Evolutionary conservation across 2,113 vertebrate species (phyloP).

Genomic region (Clarias magur): DNA sequence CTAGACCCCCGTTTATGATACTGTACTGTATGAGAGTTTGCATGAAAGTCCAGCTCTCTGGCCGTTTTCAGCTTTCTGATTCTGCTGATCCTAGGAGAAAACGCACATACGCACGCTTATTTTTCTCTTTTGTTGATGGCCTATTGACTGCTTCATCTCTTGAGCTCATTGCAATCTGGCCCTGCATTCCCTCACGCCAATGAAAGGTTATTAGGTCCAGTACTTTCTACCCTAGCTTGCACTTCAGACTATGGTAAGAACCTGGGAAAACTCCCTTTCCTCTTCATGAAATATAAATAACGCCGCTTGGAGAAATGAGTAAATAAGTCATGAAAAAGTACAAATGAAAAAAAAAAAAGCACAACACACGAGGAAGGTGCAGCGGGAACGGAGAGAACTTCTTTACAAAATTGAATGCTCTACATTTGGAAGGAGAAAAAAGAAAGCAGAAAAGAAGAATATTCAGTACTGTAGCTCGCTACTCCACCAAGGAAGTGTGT

Average conservation of each 20-base stretch:
- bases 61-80: not conserved
- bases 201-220: conserved; percentile 49
- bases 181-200: conserved; percentile 17
- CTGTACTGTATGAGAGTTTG: not conserved
- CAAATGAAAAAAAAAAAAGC: conserved; percentile 54
- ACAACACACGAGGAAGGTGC: conserved; percentile 60
- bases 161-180: conserved; percentile 28
- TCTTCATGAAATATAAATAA: conserved; percentile 65
- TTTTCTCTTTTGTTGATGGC: conserved; percentile 44
- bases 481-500: not conserved
- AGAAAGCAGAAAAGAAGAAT: not conserved
- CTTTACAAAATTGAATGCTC: conserved; percentile 58
- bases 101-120: not conserved
- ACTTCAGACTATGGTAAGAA: conserved; percentile 61
- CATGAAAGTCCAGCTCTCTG: not conserved
- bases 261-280: conserved; percentile 64
- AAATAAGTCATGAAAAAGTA: conserved; percentile 74
- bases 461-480: not conserved
- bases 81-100: not conserved
- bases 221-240: not conserved
- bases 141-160: conserved; percentile 47
- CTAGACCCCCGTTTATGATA: too few relatives aligned
- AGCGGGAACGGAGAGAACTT: conserved; percentile 29
- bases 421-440: not conserved
- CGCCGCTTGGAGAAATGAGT: conserved; percentile 62